These are phyloP conservation scores for Eremobia ochroleuca DNA, from an alignment of 2,888 invertebrate genomes.

Conservation along the genomic window DNA sequence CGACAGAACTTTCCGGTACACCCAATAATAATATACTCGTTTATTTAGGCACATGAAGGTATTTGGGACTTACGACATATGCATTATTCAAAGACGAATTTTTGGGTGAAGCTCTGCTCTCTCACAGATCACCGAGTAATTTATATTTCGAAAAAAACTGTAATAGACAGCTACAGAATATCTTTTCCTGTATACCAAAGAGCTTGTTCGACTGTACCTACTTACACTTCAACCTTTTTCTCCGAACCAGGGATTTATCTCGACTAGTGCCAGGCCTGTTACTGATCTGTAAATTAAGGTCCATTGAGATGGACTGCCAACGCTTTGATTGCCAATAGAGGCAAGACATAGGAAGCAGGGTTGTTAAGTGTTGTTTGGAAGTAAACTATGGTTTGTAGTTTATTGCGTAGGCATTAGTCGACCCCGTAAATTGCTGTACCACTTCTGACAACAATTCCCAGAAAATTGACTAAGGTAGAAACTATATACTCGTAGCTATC, in stretches of 20 bases:
- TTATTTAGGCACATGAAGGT: background rate
- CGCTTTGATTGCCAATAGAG: constrained; percentile 41
- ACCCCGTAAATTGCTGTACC: background rate
- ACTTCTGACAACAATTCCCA: background rate
- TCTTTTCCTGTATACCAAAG: background rate
- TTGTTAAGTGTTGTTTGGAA: constrained; percentile 15
- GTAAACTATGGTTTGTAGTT: constrained; percentile 31
- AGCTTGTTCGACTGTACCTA: constrained; percentile 9
- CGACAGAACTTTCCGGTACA: too few relatives aligned
- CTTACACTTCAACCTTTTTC: constrained; percentile 23
- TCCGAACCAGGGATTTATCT: constrained; percentile 39
- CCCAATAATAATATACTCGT: background rate
- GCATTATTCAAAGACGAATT: background rate
- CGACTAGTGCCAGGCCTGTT: constrained; percentile 23
- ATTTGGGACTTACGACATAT: background rate
- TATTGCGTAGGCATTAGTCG: constrained; percentile 1
- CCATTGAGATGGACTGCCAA: constrained; percentile 7
- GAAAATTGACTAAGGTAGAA: background rate
- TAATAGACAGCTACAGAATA: background rate
- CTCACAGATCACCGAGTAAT: background rate
- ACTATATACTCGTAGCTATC: background rate
- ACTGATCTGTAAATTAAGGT: constrained; percentile 52
- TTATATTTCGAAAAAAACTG: background rate
- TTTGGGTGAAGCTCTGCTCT: too few relatives aligned
- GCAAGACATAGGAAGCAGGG: constrained; percentile 8